phyloP scores from a whole-genome alignment of 2,113 vertebrate species.

The Scopus umbretta region DNA sequence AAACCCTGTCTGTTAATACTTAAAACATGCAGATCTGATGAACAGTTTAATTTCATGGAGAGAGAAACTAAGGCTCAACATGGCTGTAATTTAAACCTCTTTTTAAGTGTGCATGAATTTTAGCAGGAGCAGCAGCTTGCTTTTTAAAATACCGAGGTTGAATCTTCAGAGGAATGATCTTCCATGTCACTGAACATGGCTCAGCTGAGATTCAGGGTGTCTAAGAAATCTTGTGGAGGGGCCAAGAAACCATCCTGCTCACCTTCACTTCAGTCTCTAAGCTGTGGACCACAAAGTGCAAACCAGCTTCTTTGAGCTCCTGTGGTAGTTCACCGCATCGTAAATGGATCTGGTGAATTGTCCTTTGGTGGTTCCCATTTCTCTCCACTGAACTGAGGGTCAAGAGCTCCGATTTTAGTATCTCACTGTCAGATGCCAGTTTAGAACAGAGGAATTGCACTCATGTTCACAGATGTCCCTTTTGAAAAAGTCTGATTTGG shows the following conservation, averaged over 20 bases:
- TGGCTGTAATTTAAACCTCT: background rate
- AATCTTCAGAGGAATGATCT: background rate
- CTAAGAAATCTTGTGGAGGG: background rate
- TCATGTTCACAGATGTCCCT: background rate
- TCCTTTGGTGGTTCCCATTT: background rate
- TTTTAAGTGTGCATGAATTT: background rate
- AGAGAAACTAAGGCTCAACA: background rate
- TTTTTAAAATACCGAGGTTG: background rate
- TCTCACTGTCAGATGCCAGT: background rate
- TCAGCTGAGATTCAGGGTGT: background rate
- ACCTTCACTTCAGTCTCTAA: background rate
- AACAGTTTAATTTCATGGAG: background rate
- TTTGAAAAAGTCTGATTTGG: background rate
- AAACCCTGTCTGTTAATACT: background rate
- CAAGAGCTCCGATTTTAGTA: background rate
- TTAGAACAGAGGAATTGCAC: background rate
- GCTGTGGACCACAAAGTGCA: background rate
- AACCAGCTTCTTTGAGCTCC: background rate
- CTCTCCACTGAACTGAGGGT: background rate
- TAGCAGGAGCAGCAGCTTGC: background rate
- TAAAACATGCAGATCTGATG: background rate
- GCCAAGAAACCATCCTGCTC: background rate
- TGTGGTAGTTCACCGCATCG: background rate
- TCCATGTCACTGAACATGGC: background rate
- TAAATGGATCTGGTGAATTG: background rate